phyloP scores from a whole-genome alignment of 1,140 invertebrate species.

The Choristoneura fumiferana region DNA sequence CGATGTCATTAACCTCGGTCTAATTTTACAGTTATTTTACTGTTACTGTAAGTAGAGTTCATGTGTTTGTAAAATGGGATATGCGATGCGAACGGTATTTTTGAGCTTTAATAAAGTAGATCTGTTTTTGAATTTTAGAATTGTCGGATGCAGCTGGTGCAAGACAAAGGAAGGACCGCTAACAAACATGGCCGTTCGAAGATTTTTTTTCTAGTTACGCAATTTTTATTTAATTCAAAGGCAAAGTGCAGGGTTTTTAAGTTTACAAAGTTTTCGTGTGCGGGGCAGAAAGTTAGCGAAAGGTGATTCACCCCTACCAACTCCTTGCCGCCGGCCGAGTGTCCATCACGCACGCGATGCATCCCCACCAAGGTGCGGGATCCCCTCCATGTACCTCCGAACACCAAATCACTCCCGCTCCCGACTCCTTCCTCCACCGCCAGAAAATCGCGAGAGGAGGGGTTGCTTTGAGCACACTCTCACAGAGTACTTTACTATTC shows the following conservation, averaged over 20 bases:
- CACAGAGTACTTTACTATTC: conserved; percentile 20
- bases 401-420: conserved; percentile 76
- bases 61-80: too few species aligned
- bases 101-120: too few species aligned
- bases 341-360: conserved; percentile 69
- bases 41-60: too few species aligned
- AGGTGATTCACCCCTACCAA: conserved; percentile 78
- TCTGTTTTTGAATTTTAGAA: too few species aligned
- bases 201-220: conserved; percentile 57
- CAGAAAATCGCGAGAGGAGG: conserved; percentile 76
- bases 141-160: neutral
- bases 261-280: conserved; percentile 46
- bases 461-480: conserved; percentile 62
- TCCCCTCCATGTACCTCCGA: conserved; percentile 72
- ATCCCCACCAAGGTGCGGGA: conserved; percentile 76
- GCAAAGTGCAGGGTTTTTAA: conserved; percentile 31
- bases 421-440: conserved; percentile 72
- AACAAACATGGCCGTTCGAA: conserved; percentile 44
- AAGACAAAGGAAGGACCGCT: conserved; percentile 55
- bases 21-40: too few species aligned
- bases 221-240: conserved; percentile 39
- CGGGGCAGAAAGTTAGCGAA: conserved; percentile 39
- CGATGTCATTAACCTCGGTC: too few species aligned
- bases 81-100: too few species aligned
- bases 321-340: conserved; percentile 58